Percentiles rank a stretch among this genome's conserved stretches.
Conservation (phyloP, 2,113 vertebrate species). For the Dolichotis patagonum region DNA sequence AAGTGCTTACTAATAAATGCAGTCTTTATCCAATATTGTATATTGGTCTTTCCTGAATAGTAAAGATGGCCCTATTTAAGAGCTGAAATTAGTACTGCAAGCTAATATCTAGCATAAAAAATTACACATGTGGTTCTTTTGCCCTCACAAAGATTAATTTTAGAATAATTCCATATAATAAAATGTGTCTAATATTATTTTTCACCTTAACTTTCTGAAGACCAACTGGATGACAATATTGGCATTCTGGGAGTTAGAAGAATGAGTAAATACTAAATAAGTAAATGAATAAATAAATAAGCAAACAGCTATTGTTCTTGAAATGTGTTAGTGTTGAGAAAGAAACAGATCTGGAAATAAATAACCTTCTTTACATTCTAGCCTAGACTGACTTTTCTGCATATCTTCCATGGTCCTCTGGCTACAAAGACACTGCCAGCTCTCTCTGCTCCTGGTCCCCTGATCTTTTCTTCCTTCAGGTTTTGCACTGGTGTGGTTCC, state of each 20-base stretch:
- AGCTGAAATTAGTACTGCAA: constrained; percentile 61
- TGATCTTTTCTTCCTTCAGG: not conserved
- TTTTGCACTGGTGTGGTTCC: not conserved
- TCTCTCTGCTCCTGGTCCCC: not conserved
- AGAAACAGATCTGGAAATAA: constrained; percentile 16
- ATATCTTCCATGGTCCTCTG: not conserved
- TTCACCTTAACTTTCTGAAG: not conserved
- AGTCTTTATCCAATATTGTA: constrained; percentile 76
- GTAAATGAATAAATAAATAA: not conserved
- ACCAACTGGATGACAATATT: not conserved
- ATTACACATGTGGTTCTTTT: constrained; percentile 11
- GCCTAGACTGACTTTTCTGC: not conserved
- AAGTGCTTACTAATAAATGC: constrained; percentile 80
- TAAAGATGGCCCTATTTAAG: constrained; percentile 71
- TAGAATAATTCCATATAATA: constrained; percentile 35
- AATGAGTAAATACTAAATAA: not conserved
- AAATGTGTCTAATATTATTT: not conserved
- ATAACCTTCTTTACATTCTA: not conserved
- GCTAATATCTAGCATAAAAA: constrained; percentile 8
- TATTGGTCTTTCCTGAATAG: constrained; percentile 74
- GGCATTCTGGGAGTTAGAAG: not conserved
- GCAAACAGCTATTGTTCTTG: not conserved
- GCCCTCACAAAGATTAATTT: constrained; percentile 52
- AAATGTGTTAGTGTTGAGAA: not conserved
- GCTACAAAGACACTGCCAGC: not conserved